phyloP scores from a whole-genome alignment of 2,797 vertebrate genomes.

The Netta rufina region DNA sequence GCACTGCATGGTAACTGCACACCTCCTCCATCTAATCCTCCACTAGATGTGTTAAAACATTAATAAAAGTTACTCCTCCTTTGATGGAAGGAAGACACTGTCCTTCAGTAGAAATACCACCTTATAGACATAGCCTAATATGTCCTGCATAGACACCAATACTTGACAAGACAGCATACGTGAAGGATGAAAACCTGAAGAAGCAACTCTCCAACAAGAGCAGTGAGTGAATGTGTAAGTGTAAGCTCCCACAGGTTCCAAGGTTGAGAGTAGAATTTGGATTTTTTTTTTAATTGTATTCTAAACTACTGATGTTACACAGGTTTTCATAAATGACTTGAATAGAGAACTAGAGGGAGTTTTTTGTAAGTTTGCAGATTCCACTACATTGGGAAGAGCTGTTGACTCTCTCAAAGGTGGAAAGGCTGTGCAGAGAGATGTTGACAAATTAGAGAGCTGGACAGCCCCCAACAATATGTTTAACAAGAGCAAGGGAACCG shows the following conservation, averaged over 20 bases:
- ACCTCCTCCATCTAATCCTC: background rate
- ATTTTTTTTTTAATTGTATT: background rate
- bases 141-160: background rate
- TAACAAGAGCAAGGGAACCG: no score
- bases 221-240: background rate
- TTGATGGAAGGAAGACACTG: background rate
- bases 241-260: background rate
- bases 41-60: background rate
- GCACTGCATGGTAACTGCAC: background rate
- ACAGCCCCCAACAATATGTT: no score
- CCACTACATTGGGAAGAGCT: no score
- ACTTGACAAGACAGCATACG: background rate
- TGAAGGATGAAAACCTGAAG: background rate
- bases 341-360: no score
- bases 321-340: no score
- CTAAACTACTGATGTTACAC: background rate
- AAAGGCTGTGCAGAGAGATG: no score
- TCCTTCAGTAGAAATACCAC: background rate
- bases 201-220: background rate
- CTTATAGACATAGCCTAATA: background rate
- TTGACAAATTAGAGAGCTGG: no score
- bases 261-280: background rate
- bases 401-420: no score
- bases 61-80: background rate
- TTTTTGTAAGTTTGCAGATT: no score